phyloP scores from a whole-genome alignment of 2,113 vertebrate genomes.

The Melanotaenia duboulayi region DNA sequence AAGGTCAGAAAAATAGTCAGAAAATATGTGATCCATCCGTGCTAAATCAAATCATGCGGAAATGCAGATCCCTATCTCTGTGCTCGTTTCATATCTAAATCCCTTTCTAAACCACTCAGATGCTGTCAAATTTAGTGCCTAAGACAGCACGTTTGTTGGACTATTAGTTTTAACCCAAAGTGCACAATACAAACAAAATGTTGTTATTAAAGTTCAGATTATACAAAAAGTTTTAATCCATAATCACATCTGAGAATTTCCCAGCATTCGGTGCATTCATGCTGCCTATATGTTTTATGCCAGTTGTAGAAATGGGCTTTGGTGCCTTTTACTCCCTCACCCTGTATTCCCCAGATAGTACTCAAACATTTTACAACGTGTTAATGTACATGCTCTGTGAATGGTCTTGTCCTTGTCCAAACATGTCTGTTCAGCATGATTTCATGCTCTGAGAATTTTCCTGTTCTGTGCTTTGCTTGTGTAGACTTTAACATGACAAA shows the following conservation, averaged over 20 bases:
- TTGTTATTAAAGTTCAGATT: constrained; percentile 55
- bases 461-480: constrained; percentile 30
- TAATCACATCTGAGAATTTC: constrained; percentile 45
- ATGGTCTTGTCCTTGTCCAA: constrained; percentile 20
- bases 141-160: background rate
- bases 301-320: background rate
- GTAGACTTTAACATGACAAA: constrained; percentile 26
- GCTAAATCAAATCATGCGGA: background rate
- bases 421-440: constrained; percentile 22
- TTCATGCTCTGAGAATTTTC: constrained; percentile 28
- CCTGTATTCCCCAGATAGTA: background rate
- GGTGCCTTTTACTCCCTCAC: constrained; percentile 5
- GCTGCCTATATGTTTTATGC: constrained; percentile 30
- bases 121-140: background rate
- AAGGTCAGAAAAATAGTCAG: constrained; percentile 28
- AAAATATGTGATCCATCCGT: constrained; percentile 7
- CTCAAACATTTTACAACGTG: constrained; percentile 1
- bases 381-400: constrained; percentile 13
- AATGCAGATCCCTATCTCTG: background rate
- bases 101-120: background rate
- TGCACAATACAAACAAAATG: constrained; percentile 51
- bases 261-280: constrained; percentile 62
- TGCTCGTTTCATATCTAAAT: constrained; percentile 1
- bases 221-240: constrained; percentile 35
- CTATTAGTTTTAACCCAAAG: constrained; percentile 42